phyloP scores from a whole-genome alignment of 2,888 invertebrate genomes.

The Coecobrya sp. region DNA sequence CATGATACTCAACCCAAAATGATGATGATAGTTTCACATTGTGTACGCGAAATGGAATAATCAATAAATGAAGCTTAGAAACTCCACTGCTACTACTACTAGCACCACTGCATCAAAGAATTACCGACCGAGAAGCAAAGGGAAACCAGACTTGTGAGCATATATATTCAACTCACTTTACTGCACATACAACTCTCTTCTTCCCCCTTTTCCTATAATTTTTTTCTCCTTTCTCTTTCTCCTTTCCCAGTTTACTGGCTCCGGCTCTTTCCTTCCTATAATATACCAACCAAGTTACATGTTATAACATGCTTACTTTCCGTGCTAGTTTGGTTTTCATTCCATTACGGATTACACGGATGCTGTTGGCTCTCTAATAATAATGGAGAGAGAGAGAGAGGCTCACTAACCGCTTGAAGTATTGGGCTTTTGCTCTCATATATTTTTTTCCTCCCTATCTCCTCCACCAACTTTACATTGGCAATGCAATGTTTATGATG shows the following conservation, averaged over 20 bases:
- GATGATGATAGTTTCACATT: background rate
- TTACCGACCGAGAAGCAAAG: background rate
- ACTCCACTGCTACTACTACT: constrained; percentile 43
- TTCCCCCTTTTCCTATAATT: constrained; percentile 27
- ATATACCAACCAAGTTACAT: no score
- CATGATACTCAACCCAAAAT: background rate
- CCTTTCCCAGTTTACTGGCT: background rate
- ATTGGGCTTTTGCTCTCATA: constrained; percentile 32
- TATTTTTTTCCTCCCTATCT: constrained; percentile 56
- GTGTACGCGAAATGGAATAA: constrained; percentile 62
- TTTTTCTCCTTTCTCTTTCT: constrained; percentile 38
- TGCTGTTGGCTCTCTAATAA: constrained; percentile 37
- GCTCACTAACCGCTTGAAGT: constrained; percentile 41
- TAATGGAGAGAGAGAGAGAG: background rate
- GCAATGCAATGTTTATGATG: constrained; percentile 13
- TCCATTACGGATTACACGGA: constrained; percentile 37
- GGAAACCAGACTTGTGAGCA: background rate
- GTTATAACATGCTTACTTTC: constrained; percentile 44
- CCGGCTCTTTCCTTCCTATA: constrained; percentile 21
- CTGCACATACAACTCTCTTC: constrained; percentile 6
- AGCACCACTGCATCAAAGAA: background rate
- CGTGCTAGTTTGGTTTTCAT: constrained; percentile 35
- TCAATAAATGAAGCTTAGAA: constrained; percentile 74
- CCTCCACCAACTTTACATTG: no score
- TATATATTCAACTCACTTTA: background rate